These are phyloP conservation scores for Iselma pallidipennis DNA, from an alignment of 2,888 invertebrate species.

Conservation along the genomic window DNA sequence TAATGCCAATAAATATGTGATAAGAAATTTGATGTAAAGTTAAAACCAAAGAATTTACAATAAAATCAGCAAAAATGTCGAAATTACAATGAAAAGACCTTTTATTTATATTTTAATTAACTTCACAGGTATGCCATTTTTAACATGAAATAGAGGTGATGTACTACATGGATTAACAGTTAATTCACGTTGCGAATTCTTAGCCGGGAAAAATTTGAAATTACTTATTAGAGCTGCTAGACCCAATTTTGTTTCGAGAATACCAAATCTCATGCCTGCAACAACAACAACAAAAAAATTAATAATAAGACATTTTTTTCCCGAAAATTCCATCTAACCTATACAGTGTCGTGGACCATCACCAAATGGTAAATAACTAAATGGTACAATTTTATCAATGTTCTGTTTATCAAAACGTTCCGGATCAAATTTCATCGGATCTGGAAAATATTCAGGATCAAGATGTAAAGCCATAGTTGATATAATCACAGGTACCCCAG, in stretches of 20 bases:
- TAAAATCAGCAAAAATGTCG: too few species aligned
- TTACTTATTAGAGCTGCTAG: too few species aligned
- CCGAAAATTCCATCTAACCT: constrained; percentile 27
- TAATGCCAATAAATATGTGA: too few species aligned
- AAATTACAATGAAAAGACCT: too few species aligned
- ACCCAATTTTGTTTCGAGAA: constrained; percentile 31
- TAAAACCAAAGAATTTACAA: too few species aligned
- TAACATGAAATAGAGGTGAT: constrained; percentile 8
- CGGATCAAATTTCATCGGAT: constrained; percentile 31
- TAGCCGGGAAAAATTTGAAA: constrained; percentile 20
- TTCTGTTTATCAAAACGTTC: constrained; percentile 29
- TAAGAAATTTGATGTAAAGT: too few species aligned
- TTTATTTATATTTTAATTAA: not conserved
- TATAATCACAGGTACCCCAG: constrained; percentile 44
- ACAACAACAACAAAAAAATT: not conserved
- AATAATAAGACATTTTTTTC: too few species aligned
- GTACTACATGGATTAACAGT: constrained; percentile 15
- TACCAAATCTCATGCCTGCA: constrained; percentile 29
- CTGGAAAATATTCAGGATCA: constrained; percentile 28
- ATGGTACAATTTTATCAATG: not conserved
- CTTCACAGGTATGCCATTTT: constrained; percentile 14
- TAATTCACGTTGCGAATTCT: constrained; percentile 19
- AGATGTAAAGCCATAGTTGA: constrained; percentile 33
- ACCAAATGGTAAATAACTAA: constrained; percentile 44
- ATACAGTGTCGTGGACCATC: constrained; percentile 47